Base-by-base conservation (phyloP, 2,113 vertebrate species). In the Halcyon senegalensis region DNA sequence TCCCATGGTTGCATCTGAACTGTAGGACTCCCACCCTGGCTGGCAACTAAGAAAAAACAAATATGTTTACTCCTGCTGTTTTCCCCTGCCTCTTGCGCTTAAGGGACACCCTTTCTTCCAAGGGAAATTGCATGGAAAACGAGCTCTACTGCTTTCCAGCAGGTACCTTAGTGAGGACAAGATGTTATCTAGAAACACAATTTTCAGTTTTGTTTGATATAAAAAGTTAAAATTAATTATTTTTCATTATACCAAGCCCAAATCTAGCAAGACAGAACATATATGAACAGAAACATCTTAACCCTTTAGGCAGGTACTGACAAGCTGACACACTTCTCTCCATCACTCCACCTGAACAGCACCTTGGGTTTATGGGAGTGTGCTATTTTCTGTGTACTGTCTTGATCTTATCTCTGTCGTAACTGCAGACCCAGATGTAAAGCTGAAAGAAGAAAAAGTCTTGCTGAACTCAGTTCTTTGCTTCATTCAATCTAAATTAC, bases 321-420 rank as follows among this genome's bases (percentile, higher is more conserved):
- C 13, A 24, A 60, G 20, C 20, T 67, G n/a, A 10, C 12, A 76
- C 13, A 68, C 13, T 35, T 80, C 8, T 33, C 25, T 81, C 19
- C n/a, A 27, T 31, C 11, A 19, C 5, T 75, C 9, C 4, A 2
- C 6, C 11, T 53, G 31, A 30, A 41, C 10, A 80, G 31, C 9
- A 37, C 33, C 30, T 58, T 51, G 33, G 33, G 5, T 20, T 60
- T 46, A 55, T 18, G 16, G 11, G 8, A 67, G 27, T 2, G 5
- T 3, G 4, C 6, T 70, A 28, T 79, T 79, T 80, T 66, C 28
- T 43, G 11, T n/a, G 51, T 55, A 5, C 8, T 56, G 4, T 35
- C 7, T 35, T 0, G 1, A 2, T 23, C 11, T 28, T 39, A 7
- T 35, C 35, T n/a, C 24, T 56, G n/a, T 6, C 3, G 4, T 58